These are phyloP conservation scores for Octomys mimax DNA, from an alignment of 2,797 vertebrate species.

Conservation along the genomic window DNA sequence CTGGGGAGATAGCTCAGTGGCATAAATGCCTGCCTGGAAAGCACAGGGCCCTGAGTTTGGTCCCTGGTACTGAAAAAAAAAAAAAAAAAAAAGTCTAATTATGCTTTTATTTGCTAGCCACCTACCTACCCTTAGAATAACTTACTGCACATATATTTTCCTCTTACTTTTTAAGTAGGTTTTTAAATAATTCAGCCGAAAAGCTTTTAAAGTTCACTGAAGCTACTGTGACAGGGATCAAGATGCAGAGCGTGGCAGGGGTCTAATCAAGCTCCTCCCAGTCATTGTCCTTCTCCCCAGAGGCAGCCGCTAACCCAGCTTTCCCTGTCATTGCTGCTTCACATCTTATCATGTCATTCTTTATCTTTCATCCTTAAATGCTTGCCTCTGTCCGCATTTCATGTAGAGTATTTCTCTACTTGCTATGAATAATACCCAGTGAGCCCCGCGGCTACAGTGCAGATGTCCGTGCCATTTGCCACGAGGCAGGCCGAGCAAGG, in stretches of 20 bases:
- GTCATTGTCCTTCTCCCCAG: neutral
- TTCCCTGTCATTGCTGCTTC: neutral
- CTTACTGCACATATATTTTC: neutral
- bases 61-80: too few relatives aligned
- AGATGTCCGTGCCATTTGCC: neutral
- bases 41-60: too few relatives aligned
- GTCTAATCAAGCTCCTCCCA: neutral
- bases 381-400: neutral
- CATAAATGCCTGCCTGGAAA: too few relatives aligned
- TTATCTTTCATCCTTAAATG: neutral
- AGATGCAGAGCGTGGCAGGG: too few relatives aligned
- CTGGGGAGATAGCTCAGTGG: too few relatives aligned
- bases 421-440: neutral
- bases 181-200: neutral
- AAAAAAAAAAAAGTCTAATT: neutral
- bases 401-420: neutral
- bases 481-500: neutral
- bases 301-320: neutral
- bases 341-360: neutral
- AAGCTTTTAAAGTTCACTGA: neutral
- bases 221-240: neutral
- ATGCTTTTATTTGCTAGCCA: neutral
- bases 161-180: neutral
- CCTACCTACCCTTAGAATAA: neutral
- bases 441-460: neutral